phyloP scores from a whole-genome alignment of 2,797 vertebrate species.

The Tapirus indicus region DNA sequence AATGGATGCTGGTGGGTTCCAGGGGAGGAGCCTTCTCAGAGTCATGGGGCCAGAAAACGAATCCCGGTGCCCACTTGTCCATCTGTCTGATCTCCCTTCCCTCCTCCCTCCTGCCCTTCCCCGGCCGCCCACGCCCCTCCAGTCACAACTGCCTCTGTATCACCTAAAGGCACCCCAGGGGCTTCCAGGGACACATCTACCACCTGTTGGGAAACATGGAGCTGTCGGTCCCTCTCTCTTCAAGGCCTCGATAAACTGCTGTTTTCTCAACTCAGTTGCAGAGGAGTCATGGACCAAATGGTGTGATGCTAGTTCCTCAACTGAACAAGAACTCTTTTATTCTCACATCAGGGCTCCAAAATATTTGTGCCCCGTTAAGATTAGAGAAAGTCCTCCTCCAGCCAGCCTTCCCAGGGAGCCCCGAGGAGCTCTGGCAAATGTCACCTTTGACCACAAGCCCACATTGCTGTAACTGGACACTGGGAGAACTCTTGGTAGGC shows the following conservation, averaged over 20 bases:
- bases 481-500: neutral
- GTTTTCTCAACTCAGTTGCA: neutral
- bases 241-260: neutral
- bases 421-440: neutral
- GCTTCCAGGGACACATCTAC: neutral
- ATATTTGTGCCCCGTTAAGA: neutral
- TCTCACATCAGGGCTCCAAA: neutral
- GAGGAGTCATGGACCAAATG: neutral
- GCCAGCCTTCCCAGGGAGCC: neutral
- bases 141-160: neutral
- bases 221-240: neutral
- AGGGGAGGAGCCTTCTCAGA: neutral
- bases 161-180: neutral
- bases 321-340: neutral
- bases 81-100: no score
- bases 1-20: neutral
- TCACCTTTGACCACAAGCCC: neutral
- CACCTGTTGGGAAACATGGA: neutral
- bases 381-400: neutral
- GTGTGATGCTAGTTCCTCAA: neutral
- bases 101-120: neutral
- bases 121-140: neutral
- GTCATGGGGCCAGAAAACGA: neutral
- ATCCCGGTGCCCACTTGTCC: neutral
- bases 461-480: accelerated